Conservation (phyloP, 1,140 invertebrate species). For the Eciton burchellii region DNA sequence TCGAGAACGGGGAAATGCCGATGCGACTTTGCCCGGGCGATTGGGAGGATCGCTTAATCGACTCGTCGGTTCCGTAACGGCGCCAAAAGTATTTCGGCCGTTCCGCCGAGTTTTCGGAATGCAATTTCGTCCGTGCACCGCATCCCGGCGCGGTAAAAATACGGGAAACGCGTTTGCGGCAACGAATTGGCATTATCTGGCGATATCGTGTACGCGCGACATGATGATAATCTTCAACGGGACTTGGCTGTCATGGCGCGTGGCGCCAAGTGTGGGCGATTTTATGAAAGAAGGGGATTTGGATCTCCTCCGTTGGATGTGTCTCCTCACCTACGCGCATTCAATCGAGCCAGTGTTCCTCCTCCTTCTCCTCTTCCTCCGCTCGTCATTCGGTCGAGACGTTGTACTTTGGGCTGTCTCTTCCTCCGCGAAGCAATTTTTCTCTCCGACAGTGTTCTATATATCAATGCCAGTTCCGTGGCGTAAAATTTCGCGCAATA, state of each 20-base stretch:
- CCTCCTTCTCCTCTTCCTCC: not conserved
- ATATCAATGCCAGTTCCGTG: slow-evolving; percentile 50
- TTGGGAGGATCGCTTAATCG: slow-evolving; percentile 32
- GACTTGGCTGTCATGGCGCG: too few relatives aligned
- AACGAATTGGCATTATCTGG: not conserved
- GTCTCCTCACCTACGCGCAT: not conserved
- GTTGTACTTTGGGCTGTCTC: slow-evolving; percentile 47
- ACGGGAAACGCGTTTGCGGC: not conserved
- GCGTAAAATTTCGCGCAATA: slow-evolving; percentile 44
- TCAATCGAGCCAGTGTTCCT: not conserved
- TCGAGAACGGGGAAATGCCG: slow-evolving; percentile 34
- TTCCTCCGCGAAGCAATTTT: slow-evolving; percentile 24
- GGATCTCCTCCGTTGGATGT: not conserved
- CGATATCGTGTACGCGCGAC: not conserved
- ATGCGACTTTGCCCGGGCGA: slow-evolving; percentile 7
- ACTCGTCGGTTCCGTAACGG: slow-evolving; percentile 25
- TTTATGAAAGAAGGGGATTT: not conserved
- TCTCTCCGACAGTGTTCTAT: slow-evolving; percentile 29
- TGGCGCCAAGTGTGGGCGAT: not conserved
- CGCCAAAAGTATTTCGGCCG: slow-evolving; percentile 36
- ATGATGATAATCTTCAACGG: not conserved
- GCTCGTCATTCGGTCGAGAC: slow-evolving; percentile 1
- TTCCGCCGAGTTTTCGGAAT: slow-evolving; percentile 46
- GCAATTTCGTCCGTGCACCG: slow-evolving; percentile 7
- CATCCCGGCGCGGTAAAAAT: not conserved